Percentiles rank a stretch among this genome's conserved stretches.
Evolutionary conservation across 2,888 invertebrate genomes (phyloP).

Genomic region (Clivina fossor): DNA sequence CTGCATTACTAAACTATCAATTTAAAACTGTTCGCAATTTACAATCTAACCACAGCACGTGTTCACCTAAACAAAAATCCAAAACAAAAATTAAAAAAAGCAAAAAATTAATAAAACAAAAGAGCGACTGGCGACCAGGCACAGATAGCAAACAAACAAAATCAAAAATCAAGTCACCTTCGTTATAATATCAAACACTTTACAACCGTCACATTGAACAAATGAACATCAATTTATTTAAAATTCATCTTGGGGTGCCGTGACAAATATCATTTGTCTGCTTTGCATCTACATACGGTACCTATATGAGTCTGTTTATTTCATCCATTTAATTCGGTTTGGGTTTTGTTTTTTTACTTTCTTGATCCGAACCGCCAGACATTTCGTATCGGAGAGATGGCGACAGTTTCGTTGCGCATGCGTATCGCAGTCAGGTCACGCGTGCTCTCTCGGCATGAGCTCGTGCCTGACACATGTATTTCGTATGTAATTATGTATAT

Average conservation of each 20-base stretch:
- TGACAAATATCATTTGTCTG: conserved; percentile 23
- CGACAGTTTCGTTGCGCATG: conserved; percentile 6
- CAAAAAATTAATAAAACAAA: too few species aligned
- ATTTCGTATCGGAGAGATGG: conserved; percentile 18
- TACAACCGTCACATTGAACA: conserved; percentile 17
- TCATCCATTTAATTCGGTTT: too few species aligned
- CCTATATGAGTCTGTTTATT: too few species aligned
- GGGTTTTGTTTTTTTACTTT: too few species aligned
- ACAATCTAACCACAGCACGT: too few species aligned
- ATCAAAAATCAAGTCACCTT: conserved; percentile 27
- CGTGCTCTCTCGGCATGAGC: conserved; percentile 34
- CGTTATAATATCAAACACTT: conserved; percentile 31
- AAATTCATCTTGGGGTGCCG: conserved; percentile 28
- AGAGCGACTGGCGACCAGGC: too few species aligned
- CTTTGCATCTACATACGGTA: too few species aligned
- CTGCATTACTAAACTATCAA: too few species aligned
- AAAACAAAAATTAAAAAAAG: too few species aligned
- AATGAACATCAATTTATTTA: conserved; percentile 32
- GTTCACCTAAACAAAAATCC: too few species aligned
- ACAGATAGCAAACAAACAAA: conserved; percentile 20
- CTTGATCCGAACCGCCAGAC: too few species aligned
- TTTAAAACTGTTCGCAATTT: too few species aligned
- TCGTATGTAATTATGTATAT: conserved; percentile 42
- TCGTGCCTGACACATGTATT: conserved; percentile 39
- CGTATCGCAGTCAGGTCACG: conserved; percentile 22